Evolutionary conservation across 2,113 vertebrate species (phyloP).

Genomic region (Tragelaphus scriptus): DNA sequence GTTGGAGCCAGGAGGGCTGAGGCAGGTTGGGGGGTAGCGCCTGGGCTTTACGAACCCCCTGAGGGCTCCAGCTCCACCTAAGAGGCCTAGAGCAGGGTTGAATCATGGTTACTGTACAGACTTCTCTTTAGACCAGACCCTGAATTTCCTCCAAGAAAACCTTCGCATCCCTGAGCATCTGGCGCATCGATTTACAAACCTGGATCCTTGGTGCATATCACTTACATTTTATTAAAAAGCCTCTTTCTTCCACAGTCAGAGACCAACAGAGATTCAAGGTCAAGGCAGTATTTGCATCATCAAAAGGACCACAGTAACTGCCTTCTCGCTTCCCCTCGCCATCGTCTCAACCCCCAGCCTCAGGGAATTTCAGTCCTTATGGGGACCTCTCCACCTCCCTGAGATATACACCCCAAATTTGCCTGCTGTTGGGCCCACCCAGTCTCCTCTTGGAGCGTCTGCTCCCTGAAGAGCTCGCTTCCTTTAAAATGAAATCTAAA

Average conservation of each 20-base stretch:
- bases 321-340: background rate
- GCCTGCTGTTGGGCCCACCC: too few relatives aligned
- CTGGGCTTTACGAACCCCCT: background rate
- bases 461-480: background rate
- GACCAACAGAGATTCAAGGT: background rate
- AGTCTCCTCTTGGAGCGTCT: background rate
- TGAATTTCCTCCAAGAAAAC: background rate
- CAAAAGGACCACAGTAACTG: background rate
- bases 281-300: background rate
- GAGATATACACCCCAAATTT: accelerated
- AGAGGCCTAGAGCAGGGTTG: background rate
- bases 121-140: background rate
- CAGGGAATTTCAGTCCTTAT: background rate
- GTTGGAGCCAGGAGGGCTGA: accelerated
- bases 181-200: background rate
- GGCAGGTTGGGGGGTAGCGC: accelerated
- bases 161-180: background rate
- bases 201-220: background rate
- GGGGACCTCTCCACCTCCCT: background rate
- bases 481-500: slow-evolving; percentile 22
- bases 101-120: background rate
- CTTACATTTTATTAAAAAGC: slow-evolving; percentile 13
- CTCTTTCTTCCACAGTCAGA: background rate
- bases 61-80: background rate
- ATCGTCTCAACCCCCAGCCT: background rate